Base-by-base conservation (phyloP, 2,888 invertebrate genomes). In the Laothoe populi region DNA sequence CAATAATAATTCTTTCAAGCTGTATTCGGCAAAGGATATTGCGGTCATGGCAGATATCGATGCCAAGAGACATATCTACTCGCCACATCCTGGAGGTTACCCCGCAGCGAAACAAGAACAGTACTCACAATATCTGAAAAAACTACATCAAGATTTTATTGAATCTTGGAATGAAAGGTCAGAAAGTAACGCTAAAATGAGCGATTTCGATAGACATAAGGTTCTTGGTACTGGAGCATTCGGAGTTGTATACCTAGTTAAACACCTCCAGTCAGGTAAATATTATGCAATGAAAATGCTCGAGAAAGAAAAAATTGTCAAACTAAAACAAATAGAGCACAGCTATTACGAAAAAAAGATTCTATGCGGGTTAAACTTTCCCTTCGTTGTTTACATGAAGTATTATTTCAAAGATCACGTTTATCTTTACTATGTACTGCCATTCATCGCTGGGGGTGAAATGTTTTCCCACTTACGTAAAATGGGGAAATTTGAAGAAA, bases 191-290 rank as follows among this genome's bases (percentile, higher is more conserved):
- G 83, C 82, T 2, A 80, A 75, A 61, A 5, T 82, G 38, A 78
- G 88, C 10, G 97, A 98, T 77, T 98, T 96, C 79, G 95, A 96
- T 61, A 87, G 95, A 62, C 86, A 95, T 48, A 95, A 95, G 76
- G 96, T 97, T 0, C 87, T 99, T 57, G 98, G 98, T 0, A 96
- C 96, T 0, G 99, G 99, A 2, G 97, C 98, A 0, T 99, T 98
- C 84, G 98, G 99, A 13, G 93, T 96, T 44, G 99, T 99, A 1
- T 95, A 96, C 79, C 86, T 96, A 2, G 93, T 93, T 13, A 94
- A 93, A 81, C 94, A 96, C 72, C 94, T 94, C 72, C 72, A 80
- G 0, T 88, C 88, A 0, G 93, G 94, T 7, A 93, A 93, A 70
- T 96, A 93, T 79, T 97, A 95, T 81, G 99, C 99, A 8, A 96